A percentile compares a stretch with the other conserved stretches of the same genome.
phyloP scores from a whole-genome alignment of 2,113 vertebrate genomes.

The Silurus glanis region DNA sequence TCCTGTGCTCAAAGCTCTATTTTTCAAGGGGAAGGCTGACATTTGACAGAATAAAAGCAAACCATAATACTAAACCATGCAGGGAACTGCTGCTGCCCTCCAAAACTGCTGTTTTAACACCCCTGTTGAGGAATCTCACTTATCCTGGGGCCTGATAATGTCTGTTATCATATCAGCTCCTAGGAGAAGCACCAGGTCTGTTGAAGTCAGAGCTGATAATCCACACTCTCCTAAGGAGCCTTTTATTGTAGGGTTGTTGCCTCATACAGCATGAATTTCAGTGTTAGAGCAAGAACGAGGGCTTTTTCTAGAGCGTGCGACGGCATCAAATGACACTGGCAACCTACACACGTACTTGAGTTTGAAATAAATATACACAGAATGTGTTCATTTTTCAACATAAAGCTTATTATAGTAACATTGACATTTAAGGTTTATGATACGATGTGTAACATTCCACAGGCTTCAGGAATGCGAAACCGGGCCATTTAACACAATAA shows the following conservation, averaged over 20 bases:
- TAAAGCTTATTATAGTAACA: not conserved
- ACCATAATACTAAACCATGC: not conserved
- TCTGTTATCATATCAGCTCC: conserved; percentile 23
- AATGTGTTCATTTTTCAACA: not conserved
- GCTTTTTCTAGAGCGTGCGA: not conserved
- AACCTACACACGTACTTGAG: not conserved
- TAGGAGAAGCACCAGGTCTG: not conserved
- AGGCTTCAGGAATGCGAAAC: not conserved
- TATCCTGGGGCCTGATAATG: conserved; percentile 18
- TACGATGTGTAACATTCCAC: not conserved
- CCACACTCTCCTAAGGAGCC: not conserved
- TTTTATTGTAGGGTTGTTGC: conserved; percentile 18
- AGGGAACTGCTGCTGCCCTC: conserved; percentile 7
- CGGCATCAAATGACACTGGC: not conserved
- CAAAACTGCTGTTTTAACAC: not conserved
- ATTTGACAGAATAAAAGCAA: conserved; percentile 10
- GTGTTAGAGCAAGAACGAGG: not conserved
- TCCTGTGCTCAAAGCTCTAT: not conserved
- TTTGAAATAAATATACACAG: not conserved
- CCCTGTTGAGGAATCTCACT: conserved; percentile 16
- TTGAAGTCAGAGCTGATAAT: not conserved
- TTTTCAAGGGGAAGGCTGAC: not conserved
- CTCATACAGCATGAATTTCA: not conserved
- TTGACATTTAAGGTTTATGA: not conserved
- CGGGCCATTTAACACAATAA: not conserved